These are phyloP conservation scores for Neoscelio sp. DNA, from an alignment of 2,888 invertebrate species.

Conservation along the genomic window DNA sequence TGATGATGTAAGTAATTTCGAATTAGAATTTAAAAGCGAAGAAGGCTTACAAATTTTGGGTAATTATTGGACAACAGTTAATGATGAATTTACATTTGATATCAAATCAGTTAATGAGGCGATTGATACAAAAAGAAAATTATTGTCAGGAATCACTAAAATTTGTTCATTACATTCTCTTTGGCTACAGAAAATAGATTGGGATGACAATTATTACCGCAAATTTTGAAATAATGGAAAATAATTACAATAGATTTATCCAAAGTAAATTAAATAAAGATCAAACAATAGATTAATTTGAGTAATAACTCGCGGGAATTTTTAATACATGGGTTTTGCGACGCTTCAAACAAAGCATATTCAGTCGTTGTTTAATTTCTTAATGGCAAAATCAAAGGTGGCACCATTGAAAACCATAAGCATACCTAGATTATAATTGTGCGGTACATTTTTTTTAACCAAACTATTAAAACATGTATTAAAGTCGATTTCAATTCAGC, in stretches of 20 bases:
- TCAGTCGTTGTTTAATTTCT: not conserved
- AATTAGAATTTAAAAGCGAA: too few relatives aligned
- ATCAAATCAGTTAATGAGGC: not conserved
- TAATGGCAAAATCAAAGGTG: too few relatives aligned
- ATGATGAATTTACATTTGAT: not conserved
- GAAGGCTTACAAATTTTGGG: not conserved
- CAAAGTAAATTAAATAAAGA: not conserved
- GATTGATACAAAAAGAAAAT: not conserved
- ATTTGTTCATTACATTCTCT: not conserved
- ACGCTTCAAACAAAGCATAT: not conserved
- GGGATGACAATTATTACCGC: too few relatives aligned
- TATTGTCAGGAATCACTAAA: not conserved
- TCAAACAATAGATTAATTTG: too few relatives aligned
- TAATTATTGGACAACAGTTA: not conserved
- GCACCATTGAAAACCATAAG: too few relatives aligned
- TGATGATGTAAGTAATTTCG: not conserved
- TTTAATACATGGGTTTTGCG: not conserved
- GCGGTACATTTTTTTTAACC: too few relatives aligned
- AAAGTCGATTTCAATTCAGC: too few relatives aligned
- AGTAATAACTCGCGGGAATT: too few relatives aligned
- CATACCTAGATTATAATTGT: too few relatives aligned
- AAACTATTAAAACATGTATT: too few relatives aligned
- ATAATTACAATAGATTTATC: not conserved
- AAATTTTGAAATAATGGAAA: not conserved
- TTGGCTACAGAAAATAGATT: not conserved